Evolutionary conservation across 2,888 invertebrate species (phyloP).

Genomic region (Tachina lurida): DNA sequence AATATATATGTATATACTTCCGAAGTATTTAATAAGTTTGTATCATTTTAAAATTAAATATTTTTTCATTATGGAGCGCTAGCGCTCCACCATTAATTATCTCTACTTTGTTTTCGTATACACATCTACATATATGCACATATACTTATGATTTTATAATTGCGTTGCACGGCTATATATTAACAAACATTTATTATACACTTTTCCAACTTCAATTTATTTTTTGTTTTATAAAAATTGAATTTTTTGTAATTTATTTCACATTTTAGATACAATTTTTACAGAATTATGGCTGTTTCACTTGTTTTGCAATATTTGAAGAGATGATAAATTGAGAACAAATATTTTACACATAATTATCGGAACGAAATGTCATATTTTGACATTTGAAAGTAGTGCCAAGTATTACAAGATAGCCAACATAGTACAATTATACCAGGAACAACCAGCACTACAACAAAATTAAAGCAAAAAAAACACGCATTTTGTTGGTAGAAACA

Average conservation of each 20-base stretch:
- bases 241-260: constrained; percentile 46
- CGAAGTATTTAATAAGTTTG: background rate
- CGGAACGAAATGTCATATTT: constrained; percentile 22
- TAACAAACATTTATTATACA: constrained; percentile 12
- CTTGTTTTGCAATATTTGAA: constrained; percentile 47
- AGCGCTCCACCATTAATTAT: constrained; percentile 36
- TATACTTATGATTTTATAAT: background rate
- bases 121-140: background rate
- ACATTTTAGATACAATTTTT: constrained; percentile 48
- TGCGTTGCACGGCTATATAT: constrained; percentile 29
- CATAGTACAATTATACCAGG: background rate
- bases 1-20: too few species aligned
- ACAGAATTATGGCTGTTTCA: constrained; percentile 26
- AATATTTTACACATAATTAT: constrained; percentile 15
- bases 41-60: constrained; percentile 9
- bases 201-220: constrained; percentile 13
- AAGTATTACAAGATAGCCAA: constrained; percentile 11
- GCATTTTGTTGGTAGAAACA: background rate
- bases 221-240: constrained; percentile 4
- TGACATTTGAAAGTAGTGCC: constrained; percentile 46
- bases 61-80: constrained; percentile 14
- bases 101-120: constrained; percentile 15
- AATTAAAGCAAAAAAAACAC: background rate
- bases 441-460: background rate
- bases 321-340: constrained; percentile 46